phyloP scores from a whole-genome alignment of 2,888 invertebrate species.

The Malachius bipustulatus region DNA sequence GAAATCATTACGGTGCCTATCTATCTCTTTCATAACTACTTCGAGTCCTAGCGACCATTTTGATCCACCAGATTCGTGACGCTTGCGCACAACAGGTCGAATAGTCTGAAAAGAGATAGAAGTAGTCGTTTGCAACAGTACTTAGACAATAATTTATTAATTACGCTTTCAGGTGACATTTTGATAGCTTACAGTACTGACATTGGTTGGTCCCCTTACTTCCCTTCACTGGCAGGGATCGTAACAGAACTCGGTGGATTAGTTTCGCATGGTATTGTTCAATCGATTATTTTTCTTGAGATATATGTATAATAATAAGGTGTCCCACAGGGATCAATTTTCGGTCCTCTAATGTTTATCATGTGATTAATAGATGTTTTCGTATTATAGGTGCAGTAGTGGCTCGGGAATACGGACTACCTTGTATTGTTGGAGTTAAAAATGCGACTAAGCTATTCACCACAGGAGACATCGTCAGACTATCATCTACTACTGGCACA shows the following conservation, averaged over 20 bases:
- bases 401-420: conserved; percentile 71
- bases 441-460: conserved; percentile 54
- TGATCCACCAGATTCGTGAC: too few relatives aligned
- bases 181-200: conserved; percentile 67
- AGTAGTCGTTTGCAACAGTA: too few relatives aligned
- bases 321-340: too few relatives aligned
- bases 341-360: too few relatives aligned
- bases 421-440: conserved; percentile 65
- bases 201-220: conserved; percentile 78
- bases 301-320: too few relatives aligned
- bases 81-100: too few relatives aligned
- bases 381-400: conserved; percentile 58
- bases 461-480: conserved; percentile 51
- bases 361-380: too few relatives aligned
- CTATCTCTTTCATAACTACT: too few relatives aligned
- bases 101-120: too few relatives aligned
- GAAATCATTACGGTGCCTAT: too few relatives aligned
- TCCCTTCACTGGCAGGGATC: conserved; percentile 64
- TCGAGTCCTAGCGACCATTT: too few relatives aligned
- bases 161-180: conserved; percentile 52
- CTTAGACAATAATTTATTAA: too few relatives aligned
- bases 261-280: conserved; percentile 77
- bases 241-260: conserved; percentile 75
- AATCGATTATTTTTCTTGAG: conserved; percentile 13
- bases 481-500: conserved; percentile 41